phyloP scores from a whole-genome alignment of 2,797 vertebrate genomes.

The Pipistrellus nathusii region DNA sequence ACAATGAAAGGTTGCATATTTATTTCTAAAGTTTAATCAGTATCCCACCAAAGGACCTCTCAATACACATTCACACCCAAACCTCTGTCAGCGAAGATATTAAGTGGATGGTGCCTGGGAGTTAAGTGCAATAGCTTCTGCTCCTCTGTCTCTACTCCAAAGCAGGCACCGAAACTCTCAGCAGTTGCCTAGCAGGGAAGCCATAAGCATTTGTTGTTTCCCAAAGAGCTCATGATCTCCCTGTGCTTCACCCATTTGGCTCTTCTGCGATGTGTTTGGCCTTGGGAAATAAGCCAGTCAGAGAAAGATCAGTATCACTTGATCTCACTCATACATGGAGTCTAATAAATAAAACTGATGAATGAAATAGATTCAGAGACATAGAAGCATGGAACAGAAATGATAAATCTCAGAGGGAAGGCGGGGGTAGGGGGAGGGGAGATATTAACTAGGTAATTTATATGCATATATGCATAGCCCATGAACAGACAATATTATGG shows the following conservation, averaged over 20 bases:
- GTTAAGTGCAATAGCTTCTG: background rate
- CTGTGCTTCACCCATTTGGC: background rate
- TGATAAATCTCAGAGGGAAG: too few relatives aligned
- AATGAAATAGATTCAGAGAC: too few relatives aligned
- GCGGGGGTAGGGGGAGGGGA: too few relatives aligned
- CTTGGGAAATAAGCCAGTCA: background rate
- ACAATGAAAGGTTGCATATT: background rate
- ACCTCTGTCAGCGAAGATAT: background rate
- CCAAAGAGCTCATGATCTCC: background rate
- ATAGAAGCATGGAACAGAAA: too few relatives aligned
- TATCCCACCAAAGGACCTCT: background rate
- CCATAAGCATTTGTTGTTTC: background rate
- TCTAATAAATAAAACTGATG: too few relatives aligned
- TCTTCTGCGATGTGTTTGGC: background rate
- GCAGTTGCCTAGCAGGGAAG: background rate
- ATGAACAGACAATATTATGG: too few relatives aligned
- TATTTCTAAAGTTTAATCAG: constrained; percentile 31
- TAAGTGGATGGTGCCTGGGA: background rate
- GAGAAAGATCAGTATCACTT: too few relatives aligned
- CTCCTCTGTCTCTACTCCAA: background rate
- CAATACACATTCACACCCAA: background rate
- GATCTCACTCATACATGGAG: too few relatives aligned
- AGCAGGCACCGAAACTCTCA: background rate
- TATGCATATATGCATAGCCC: too few relatives aligned
- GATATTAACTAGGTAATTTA: too few relatives aligned